Percentiles rank a stretch among this genome's conserved stretches.
Evolutionary conservation across 1,140 invertebrate genomes (phyloP).

Genomic region (Drosophila mojavensis): DNA sequence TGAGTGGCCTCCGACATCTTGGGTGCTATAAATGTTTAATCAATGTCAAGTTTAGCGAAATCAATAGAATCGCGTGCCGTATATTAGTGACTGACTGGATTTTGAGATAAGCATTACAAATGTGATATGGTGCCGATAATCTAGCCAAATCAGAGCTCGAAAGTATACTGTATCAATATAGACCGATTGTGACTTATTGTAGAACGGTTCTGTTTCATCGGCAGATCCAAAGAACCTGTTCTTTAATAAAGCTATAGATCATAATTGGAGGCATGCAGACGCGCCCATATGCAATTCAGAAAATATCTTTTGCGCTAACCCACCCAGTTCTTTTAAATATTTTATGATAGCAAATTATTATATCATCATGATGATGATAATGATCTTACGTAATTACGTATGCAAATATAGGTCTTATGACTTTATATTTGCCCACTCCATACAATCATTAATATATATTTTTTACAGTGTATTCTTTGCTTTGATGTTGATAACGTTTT

Average conservation of each 20-base stretch:
- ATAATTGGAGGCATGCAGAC: neutral
- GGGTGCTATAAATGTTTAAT: conserved; percentile 18
- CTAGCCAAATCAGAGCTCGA: neutral
- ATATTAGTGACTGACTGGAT: conserved; percentile 20
- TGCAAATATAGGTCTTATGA: neutral
- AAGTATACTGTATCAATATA: too few species aligned
- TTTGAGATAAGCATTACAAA: conserved; percentile 10
- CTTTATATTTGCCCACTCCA: neutral
- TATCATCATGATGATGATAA: too few species aligned
- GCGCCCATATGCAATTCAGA: conserved; percentile 7
- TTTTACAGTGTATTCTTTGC: neutral
- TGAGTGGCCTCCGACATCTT: conserved; percentile 52
- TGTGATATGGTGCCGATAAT: neutral
- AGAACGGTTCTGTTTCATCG: conserved; percentile 9
- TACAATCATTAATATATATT: neutral
- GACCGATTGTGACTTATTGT: neutral
- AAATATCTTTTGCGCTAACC: neutral
- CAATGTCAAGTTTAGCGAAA: conserved; percentile 7
- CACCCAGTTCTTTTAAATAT: neutral
- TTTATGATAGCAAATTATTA: neutral
- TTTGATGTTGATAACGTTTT: neutral
- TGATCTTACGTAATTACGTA: neutral
- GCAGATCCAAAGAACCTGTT: too few species aligned
- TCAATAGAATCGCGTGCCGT: conserved; percentile 18
- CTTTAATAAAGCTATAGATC: neutral